Percentiles rank a stretch among this genome's conserved stretches.
phyloP scores from a whole-genome alignment of 2,888 invertebrate genomes.

The Diarsia mendica region DNA sequence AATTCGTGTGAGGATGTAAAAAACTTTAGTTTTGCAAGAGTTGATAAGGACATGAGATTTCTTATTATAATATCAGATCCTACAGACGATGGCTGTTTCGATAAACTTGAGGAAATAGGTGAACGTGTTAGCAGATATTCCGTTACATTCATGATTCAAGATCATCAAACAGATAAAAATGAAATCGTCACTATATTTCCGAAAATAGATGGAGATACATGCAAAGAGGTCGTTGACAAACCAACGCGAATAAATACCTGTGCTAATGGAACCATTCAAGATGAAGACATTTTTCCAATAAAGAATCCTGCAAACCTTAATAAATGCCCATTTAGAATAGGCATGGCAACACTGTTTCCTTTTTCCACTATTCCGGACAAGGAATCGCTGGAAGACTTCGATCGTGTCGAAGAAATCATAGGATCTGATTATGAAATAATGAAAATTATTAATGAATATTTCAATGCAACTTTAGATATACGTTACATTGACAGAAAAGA shows the following conservation, averaged over 20 bases:
- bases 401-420: constrained; percentile 66
- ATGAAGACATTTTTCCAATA: constrained; percentile 67
- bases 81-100: constrained; percentile 43
- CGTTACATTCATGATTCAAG: constrained; percentile 71
- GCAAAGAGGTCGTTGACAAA: constrained; percentile 63
- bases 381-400: constrained; percentile 68
- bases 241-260: constrained; percentile 71
- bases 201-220: constrained; percentile 70
- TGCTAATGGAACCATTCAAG: constrained; percentile 65
- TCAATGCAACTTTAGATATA: constrained; percentile 76
- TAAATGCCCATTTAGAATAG: constrained; percentile 77
- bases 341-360: constrained; percentile 76
- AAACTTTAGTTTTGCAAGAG: constrained; percentile 53
- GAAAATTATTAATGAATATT: constrained; percentile 77
- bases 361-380: constrained; percentile 72
- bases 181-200: constrained; percentile 72
- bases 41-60: constrained; percentile 67
- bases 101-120: constrained; percentile 62
- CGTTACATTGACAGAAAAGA: constrained; percentile 72
- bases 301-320: constrained; percentile 75
- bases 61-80: constrained; percentile 67
- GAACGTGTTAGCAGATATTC: constrained; percentile 66
- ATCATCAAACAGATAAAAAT: constrained; percentile 47
- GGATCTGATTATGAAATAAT: constrained; percentile 81
- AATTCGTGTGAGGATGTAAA: constrained; percentile 60